phyloP scores from a whole-genome alignment of 1,140 invertebrate genomes.

The Carcinoscorpius rotundicauda region DNA sequence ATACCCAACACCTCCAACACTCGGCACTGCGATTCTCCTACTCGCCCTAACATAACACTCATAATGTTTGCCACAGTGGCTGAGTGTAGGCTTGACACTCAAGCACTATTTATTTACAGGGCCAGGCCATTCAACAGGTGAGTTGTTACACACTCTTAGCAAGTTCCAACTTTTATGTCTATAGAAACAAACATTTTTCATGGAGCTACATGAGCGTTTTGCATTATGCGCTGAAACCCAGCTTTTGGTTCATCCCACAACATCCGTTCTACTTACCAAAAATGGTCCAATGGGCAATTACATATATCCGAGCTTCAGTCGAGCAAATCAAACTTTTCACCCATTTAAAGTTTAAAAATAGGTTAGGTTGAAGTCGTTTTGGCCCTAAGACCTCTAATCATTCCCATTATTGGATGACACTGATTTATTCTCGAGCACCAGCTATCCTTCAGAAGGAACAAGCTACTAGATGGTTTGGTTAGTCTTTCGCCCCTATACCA shows the following conservation, averaged over 20 bases:
- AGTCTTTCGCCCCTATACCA: no score
- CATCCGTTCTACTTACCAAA: slow-evolving; percentile 87
- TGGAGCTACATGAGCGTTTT: slow-evolving; percentile 55
- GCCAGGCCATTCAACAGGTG: slow-evolving; percentile 77
- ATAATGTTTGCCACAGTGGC: slow-evolving; percentile 38
- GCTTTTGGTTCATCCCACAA: slow-evolving; percentile 71
- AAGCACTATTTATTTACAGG: slow-evolving; percentile 82
- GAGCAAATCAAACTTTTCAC: slow-evolving; percentile 59
- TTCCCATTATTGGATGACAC: slow-evolving; percentile 59
- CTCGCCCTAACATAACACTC: slow-evolving; percentile 44
- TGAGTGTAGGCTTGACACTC: slow-evolving; percentile 56
- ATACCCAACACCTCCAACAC: slow-evolving; percentile 53
- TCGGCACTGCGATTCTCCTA: slow-evolving; percentile 59
- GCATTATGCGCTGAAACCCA: slow-evolving; percentile 34
- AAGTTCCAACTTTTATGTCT: slow-evolving; percentile 79
- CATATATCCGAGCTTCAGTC: slow-evolving; percentile 36
- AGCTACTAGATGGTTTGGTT: no score
- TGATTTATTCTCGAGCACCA: slow-evolving; percentile 29
- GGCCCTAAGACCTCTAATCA: slow-evolving; percentile 71
- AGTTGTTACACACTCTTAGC: slow-evolving; percentile 79
- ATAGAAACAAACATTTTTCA: slow-evolving; percentile 70
- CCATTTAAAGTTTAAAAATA: slow-evolving; percentile 78
- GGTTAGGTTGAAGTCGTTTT: slow-evolving; percentile 59
- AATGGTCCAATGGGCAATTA: slow-evolving; percentile 67
- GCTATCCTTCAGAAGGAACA: slow-evolving; percentile 54